phyloP scores from a whole-genome alignment of 92 coral and sea anemone genomes.

The Siderastrea radians region DNA sequence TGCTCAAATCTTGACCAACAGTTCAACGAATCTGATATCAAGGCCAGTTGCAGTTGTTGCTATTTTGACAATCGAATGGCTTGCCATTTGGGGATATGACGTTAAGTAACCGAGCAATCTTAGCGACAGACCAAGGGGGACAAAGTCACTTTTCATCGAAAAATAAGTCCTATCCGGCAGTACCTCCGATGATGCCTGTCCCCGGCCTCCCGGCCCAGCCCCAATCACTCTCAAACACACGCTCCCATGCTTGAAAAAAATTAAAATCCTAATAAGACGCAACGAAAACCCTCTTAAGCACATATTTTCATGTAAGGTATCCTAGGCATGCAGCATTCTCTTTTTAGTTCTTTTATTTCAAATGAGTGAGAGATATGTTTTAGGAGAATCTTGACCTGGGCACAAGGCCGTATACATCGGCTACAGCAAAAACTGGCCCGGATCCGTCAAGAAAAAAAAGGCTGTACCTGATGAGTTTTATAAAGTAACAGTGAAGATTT shows the following conservation, averaged over 20 bases:
- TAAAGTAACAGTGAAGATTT: too few species aligned
- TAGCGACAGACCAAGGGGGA: background rate
- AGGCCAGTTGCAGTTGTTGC: background rate
- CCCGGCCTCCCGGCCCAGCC: background rate
- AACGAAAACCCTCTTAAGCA: background rate
- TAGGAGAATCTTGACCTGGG: too few species aligned
- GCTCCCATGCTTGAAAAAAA: background rate
- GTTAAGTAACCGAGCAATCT: background rate
- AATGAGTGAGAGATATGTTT: background rate
- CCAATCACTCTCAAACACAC: background rate
- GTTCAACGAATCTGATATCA: background rate
- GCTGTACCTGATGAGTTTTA: too few species aligned
- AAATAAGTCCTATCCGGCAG: background rate
- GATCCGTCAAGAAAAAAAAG: too few species aligned
- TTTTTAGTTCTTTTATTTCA: constrained; percentile 2
- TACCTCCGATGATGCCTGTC: background rate
- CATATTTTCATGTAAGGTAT: background rate
- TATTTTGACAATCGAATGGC: background rate
- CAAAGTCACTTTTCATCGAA: background rate
- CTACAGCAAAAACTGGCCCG: too few species aligned
- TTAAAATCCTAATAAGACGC: background rate
- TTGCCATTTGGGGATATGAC: background rate
- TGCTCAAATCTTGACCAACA: background rate
- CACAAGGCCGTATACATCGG: too few species aligned
- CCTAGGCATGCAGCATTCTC: constrained; percentile 4